phyloP scores from a whole-genome alignment of 2,113 vertebrate genomes.

The Struthidea cinerea region DNA sequence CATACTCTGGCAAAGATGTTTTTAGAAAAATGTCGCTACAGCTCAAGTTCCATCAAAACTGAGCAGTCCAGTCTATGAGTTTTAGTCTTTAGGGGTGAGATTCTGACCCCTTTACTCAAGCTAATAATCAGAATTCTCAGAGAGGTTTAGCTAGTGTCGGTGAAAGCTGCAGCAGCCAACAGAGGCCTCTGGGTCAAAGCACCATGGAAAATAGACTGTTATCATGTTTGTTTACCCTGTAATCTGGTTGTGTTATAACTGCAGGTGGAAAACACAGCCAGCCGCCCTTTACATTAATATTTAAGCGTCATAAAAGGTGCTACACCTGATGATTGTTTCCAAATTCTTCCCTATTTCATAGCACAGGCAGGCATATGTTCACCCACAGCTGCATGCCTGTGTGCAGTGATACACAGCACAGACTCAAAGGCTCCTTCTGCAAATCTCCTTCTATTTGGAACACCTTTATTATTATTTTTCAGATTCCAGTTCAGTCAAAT shows the following conservation, averaged over 20 bases:
- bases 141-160: not conserved
- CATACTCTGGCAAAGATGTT: not conserved
- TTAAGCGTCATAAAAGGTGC: not conserved
- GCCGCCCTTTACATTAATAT: not conserved
- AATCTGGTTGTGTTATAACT: not conserved
- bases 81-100: not conserved
- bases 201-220: not conserved
- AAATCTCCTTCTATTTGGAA: not conserved
- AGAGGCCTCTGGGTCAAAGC: not conserved
- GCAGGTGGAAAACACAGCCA: not conserved
- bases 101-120: not conserved
- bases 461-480: not conserved
- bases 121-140: not conserved
- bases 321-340: not conserved
- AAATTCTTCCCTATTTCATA: not conserved
- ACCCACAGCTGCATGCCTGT: accelerated
- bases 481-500: not conserved
- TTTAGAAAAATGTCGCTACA: not conserved
- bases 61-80: not conserved
- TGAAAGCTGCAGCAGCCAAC: not conserved
- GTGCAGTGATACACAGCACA: not conserved
- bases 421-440: not conserved
- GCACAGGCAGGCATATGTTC: not conserved
- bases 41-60: not conserved
- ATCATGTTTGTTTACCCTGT: not conserved